A percentile compares a stretch with the other conserved stretches of the same genome.
Conservation (phyloP, 2,888 invertebrate species). For the Artemia sinica region DNA sequence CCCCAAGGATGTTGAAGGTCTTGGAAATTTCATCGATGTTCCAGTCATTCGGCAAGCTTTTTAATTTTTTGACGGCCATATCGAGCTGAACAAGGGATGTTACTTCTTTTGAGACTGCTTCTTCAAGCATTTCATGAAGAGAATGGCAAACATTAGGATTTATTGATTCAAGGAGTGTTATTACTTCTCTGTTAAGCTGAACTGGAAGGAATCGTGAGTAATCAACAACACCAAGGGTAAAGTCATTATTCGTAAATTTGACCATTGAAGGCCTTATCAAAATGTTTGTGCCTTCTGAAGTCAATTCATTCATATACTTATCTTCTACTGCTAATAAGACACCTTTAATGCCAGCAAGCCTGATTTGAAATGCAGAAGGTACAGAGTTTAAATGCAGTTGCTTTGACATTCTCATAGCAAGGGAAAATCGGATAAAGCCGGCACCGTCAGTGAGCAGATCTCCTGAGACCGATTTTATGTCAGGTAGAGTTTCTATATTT, state of each 20-base stretch:
- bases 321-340: background rate
- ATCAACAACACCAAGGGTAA: conserved; percentile 9
- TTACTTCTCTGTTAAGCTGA: conserved; percentile 12
- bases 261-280: conserved; percentile 1
- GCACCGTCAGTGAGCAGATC: background rate
- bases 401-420: background rate
- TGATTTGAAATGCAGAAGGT: conserved; percentile 15
- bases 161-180: conserved; percentile 15
- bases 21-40: background rate
- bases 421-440: background rate
- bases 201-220: conserved; percentile 10
- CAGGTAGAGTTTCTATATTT: background rate
- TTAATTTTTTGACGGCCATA: background rate
- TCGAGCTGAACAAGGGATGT: background rate
- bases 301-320: background rate
- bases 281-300: background rate
- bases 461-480: background rate
- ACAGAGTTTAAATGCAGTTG: background rate
- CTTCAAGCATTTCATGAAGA: conserved; percentile 12
- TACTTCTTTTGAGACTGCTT: background rate
- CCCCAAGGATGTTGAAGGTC: conserved; percentile 12
- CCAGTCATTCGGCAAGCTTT: conserved; percentile 1
- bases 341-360: conserved; percentile 17
- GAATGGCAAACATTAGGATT: background rate
- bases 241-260: conserved; percentile 8